Evolutionary conservation across 1,140 invertebrate genomes (phyloP).

Genomic region (Medauroidea extradentata): DNA sequence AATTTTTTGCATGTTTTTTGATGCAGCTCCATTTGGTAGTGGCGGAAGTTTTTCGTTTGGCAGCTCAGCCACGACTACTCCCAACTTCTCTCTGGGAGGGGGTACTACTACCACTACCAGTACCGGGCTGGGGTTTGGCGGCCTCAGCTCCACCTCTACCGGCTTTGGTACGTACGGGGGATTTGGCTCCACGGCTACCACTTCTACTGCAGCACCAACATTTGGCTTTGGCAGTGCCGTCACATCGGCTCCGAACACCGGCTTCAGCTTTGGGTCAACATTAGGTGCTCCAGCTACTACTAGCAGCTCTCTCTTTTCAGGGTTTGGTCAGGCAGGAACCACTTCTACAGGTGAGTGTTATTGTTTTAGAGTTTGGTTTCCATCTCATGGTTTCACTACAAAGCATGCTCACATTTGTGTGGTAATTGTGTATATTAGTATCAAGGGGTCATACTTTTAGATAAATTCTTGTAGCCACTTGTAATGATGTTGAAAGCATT

Average conservation of each 20-base stretch:
- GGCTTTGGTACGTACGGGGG: constrained; percentile 23
- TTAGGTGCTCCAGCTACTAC: neutral
- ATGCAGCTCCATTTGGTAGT: constrained; percentile 4
- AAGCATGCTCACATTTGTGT: too few species aligned
- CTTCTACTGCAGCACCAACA: constrained; percentile 13
- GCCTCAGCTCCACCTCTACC: constrained; percentile 37
- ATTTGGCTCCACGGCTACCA: constrained; percentile 10
- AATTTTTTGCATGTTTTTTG: too few species aligned
- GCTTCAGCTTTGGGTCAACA: neutral
- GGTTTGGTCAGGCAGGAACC: neutral
- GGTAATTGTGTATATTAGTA: too few species aligned
- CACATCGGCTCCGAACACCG: neutral
- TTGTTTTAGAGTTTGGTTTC: too few species aligned
- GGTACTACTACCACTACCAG: constrained; percentile 2
- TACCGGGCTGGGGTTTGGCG: constrained; percentile 50
- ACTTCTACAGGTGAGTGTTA: too few species aligned
- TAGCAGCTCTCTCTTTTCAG: neutral
- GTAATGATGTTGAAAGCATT: too few species aligned
- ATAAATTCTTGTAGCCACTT: too few species aligned
- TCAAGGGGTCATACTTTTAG: too few species aligned
- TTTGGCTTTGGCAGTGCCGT: constrained; percentile 18
- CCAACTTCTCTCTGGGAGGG: constrained; percentile 2
- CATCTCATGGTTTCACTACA: too few species aligned
- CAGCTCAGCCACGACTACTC: neutral
- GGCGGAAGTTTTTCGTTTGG: neutral